phyloP scores from a whole-genome alignment of 37 sponge, comb jelly and placozoan genomes.

The Tethya wilhelma region DNA sequence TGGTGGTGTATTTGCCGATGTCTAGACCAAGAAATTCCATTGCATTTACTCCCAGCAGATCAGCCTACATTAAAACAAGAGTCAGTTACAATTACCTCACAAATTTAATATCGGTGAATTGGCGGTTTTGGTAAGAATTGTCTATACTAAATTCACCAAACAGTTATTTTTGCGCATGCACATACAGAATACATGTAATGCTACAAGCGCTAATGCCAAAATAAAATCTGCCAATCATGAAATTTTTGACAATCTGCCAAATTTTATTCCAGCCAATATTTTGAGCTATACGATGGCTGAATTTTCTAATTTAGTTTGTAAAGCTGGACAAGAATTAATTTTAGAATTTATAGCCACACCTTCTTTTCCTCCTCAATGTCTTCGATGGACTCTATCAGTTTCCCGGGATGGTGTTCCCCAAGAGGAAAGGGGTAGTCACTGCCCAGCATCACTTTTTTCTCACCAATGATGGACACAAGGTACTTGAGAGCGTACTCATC shows the following conservation, averaged over 20 bases:
- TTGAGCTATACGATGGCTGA: too few relatives aligned
- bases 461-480: slow-evolving; percentile 72
- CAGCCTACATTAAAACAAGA: too few relatives aligned
- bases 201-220: too few relatives aligned
- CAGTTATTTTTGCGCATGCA: too few relatives aligned
- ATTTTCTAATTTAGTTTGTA: too few relatives aligned
- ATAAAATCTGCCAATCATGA: too few relatives aligned
- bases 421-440: slow-evolving; percentile 95
- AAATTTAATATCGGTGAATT: not conserved
- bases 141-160: not conserved
- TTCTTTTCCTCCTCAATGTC: slow-evolving; percentile 63
- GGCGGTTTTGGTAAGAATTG: too few relatives aligned
- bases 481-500: slow-evolving; percentile 75
- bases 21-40: slow-evolving; percentile 79
- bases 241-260: too few relatives aligned
- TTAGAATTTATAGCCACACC: slow-evolving; percentile 35
- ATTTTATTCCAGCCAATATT: too few relatives aligned
- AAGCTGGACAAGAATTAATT: not conserved
- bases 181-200: too few relatives aligned
- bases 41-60: slow-evolving; percentile 76
- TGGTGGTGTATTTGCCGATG: not conserved
- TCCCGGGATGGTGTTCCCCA: slow-evolving; percentile 92
- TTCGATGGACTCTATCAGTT: slow-evolving; percentile 77
- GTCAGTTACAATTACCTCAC: not conserved
- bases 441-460: slow-evolving; percentile 75